phyloP scores from a whole-genome alignment of 2,113 vertebrate genomes.

The Accipiter virgatus region DNA sequence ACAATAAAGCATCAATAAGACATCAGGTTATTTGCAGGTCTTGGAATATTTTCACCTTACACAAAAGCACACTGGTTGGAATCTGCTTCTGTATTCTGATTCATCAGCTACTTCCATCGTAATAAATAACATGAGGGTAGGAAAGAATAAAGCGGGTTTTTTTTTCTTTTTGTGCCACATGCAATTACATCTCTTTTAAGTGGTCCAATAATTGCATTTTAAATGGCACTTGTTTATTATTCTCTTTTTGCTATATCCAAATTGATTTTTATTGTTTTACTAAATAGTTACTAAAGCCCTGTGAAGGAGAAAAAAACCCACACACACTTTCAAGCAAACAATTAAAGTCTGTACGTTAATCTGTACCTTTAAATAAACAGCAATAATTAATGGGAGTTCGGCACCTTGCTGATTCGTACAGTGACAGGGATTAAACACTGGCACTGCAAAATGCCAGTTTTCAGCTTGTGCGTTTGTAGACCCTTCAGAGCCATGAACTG shows the following conservation, averaged over 20 bases:
- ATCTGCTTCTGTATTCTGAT: constrained; percentile 31
- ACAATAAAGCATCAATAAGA: constrained; percentile 30
- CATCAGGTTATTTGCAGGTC: neutral
- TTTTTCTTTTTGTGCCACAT: constrained; percentile 7
- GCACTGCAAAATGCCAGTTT: constrained; percentile 64
- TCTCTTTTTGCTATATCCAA: constrained; percentile 31
- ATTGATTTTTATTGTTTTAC: constrained; percentile 22
- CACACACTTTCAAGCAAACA: neutral
- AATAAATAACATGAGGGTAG: neutral
- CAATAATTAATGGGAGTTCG: constrained; percentile 16
- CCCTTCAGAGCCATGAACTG: constrained; percentile 57
- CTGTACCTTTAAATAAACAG: constrained; percentile 40
- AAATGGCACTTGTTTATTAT: constrained; percentile 36
- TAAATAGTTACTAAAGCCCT: neutral
- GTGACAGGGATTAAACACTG: constrained; percentile 51
- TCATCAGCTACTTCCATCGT: neutral
- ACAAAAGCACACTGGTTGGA: neutral
- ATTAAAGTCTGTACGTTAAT: neutral
- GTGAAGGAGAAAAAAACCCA: neutral
- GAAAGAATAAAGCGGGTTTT: neutral
- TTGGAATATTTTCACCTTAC: constrained; percentile 24
- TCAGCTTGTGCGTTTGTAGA: constrained; percentile 49
- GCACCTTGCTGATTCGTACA: constrained; percentile 27
- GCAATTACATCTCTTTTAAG: constrained; percentile 54
- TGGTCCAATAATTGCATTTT: constrained; percentile 48